Evolutionary conservation across 2,888 invertebrate species (phyloP).

Genomic region (Dilophus febrilis): DNA sequence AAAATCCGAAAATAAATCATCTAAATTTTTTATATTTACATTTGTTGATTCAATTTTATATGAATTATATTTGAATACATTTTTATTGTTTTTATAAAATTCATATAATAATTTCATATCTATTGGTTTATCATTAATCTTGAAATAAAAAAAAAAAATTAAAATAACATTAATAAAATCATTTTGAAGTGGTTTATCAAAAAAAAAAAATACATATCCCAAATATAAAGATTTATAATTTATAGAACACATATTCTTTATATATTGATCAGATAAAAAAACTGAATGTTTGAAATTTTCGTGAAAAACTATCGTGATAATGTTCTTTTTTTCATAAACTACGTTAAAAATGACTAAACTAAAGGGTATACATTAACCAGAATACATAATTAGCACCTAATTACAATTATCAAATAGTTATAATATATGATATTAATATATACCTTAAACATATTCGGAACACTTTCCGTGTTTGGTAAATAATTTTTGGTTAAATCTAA

Average conservation of each 20-base stretch:
- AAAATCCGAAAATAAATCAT: constrained; percentile 26
- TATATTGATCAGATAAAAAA: no score
- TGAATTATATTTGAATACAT: constrained; percentile 44
- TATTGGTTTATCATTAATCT: constrained; percentile 42
- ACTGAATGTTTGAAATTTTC: no score
- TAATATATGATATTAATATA: background rate
- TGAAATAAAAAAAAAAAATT: constrained; percentile 13
- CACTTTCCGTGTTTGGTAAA: constrained; percentile 13
- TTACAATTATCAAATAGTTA: background rate
- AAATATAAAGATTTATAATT: no score
- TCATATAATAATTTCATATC: constrained; percentile 35
- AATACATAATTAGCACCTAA: no score
- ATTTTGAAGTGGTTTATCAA: no score
- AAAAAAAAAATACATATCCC: no score
- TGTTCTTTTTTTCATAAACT: no score
- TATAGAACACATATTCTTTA: no score
- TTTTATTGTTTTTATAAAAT: constrained; percentile 39
- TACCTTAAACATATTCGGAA: constrained; percentile 41
- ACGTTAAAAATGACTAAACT: no score
- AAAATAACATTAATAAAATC: no score
- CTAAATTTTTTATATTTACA: constrained; percentile 23
- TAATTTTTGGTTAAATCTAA: constrained; percentile 36
- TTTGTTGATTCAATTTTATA: constrained; percentile 33
- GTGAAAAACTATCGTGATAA: no score
- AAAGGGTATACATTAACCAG: no score